Evolutionary conservation across 1,140 invertebrate genomes (phyloP).

Genomic region (Polypedilum pembai): DNA sequence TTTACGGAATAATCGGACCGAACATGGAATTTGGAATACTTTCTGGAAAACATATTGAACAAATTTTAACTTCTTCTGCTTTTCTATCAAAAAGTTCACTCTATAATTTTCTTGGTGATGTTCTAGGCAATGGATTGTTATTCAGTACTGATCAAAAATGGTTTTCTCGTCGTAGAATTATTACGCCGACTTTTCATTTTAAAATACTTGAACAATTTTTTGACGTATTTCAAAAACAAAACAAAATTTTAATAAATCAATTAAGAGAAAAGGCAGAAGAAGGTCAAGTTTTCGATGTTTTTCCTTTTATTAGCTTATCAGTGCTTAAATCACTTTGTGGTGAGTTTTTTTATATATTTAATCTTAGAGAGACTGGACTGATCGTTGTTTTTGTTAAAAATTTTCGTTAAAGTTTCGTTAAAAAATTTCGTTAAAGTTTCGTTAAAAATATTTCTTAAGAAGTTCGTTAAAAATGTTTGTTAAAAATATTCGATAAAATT

Average conservation of each 20-base stretch:
- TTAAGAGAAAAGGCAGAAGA: constrained; percentile 37
- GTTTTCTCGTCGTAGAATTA: constrained; percentile 56
- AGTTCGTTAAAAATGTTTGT: too few species aligned
- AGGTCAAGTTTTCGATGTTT: background rate
- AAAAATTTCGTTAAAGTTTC: too few species aligned
- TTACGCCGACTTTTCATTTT: constrained; percentile 73
- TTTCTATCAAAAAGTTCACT: background rate
- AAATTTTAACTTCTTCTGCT: background rate
- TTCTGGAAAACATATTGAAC: background rate
- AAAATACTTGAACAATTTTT: constrained; percentile 63
- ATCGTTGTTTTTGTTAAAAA: too few species aligned
- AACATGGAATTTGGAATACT: background rate
- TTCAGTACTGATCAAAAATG: constrained; percentile 47
- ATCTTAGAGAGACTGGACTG: too few species aligned
- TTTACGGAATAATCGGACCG: background rate
- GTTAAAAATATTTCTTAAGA: too few species aligned
- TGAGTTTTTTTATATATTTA: background rate
- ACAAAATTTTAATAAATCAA: constrained; percentile 51
- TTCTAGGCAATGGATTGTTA: background rate
- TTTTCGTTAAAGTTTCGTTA: too few species aligned
- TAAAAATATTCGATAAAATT: too few species aligned
- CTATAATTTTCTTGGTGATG: constrained; percentile 9
- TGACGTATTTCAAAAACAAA: constrained; percentile 46
- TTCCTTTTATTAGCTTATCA: background rate
- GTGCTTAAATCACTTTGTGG: background rate